phyloP scores from a whole-genome alignment of 1,140 invertebrate genomes.

The Tenebrio molitor region DNA sequence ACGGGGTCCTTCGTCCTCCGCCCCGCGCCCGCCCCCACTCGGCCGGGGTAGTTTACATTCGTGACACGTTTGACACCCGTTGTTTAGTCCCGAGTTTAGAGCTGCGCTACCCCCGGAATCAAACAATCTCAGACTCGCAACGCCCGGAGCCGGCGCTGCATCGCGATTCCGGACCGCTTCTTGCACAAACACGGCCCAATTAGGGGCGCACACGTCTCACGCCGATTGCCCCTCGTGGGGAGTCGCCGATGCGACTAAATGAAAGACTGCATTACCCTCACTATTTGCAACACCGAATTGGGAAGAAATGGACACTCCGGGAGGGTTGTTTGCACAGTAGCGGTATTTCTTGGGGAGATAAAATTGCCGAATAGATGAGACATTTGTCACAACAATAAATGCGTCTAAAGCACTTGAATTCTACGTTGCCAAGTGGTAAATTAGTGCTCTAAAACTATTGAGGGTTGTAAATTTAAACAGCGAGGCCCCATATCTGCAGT shows the following conservation, averaged over 20 bases:
- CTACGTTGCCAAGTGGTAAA: too few relatives aligned
- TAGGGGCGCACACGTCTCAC: background rate
- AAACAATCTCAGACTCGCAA: conserved; percentile 46
- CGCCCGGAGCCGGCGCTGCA: conserved; percentile 1
- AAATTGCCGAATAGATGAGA: too few relatives aligned
- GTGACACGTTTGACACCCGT: conserved; percentile 47
- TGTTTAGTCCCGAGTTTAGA: conserved; percentile 43
- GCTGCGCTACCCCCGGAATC: conserved; percentile 38
- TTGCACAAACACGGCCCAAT: conserved; percentile 2
- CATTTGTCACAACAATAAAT: too few relatives aligned
- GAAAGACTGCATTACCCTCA: too few relatives aligned
- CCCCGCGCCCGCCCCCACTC: background rate
- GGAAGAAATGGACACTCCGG: too few relatives aligned
- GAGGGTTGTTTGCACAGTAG: too few relatives aligned
- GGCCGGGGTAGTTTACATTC: conserved; percentile 33
- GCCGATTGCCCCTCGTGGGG: background rate
- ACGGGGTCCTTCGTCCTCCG: conserved; percentile 3
- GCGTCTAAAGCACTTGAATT: too few relatives aligned
- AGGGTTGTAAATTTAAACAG: too few relatives aligned
- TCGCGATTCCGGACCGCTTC: background rate
- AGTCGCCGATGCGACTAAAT: background rate
- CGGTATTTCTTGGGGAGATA: too few relatives aligned
- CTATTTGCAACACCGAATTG: too few relatives aligned
- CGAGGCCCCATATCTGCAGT: too few relatives aligned
- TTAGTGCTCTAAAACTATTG: too few relatives aligned